phyloP scores from a whole-genome alignment of 1,140 invertebrate genomes.

The Rhizoglyphus robini region DNA sequence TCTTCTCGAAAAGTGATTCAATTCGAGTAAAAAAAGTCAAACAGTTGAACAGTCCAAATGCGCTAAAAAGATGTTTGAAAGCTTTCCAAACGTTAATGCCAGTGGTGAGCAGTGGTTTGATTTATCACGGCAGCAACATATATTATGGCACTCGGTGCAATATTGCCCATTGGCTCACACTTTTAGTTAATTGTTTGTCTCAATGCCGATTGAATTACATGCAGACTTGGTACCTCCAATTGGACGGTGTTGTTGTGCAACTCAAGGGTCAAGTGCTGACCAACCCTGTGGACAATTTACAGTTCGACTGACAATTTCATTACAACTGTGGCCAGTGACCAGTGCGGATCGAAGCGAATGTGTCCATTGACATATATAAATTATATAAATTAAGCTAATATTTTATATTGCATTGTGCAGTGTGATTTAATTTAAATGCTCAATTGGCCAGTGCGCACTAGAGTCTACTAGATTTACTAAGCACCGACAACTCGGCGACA shows the following conservation, averaged over 20 bases:
- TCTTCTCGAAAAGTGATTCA: not conserved
- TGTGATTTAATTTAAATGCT: conserved; percentile 1
- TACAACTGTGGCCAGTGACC: not conserved
- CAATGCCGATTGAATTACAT: not conserved
- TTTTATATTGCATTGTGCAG: not conserved
- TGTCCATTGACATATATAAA: conserved; percentile 5
- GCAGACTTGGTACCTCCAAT: not conserved
- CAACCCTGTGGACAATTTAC: not conserved
- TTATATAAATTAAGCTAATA: conserved; percentile 15
- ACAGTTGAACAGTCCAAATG: not conserved
- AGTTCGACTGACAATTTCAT: not conserved
- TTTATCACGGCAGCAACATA: not conserved
- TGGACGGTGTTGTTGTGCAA: conserved; percentile 8
- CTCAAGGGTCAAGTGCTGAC: conserved; percentile 11
- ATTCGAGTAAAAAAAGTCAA: not conserved
- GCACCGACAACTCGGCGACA: too few species aligned
- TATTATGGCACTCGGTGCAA: not conserved
- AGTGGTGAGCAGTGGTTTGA: too few species aligned
- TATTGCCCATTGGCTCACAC: not conserved
- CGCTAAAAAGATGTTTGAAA: not conserved
- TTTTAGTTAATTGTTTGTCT: not conserved
- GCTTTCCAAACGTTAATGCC: not conserved
- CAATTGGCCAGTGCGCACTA: too few species aligned
- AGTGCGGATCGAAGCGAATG: not conserved
- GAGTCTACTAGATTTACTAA: too few species aligned